phyloP scores from a whole-genome alignment of 2,888 invertebrate genomes.

The Stenodera caucasica region DNA sequence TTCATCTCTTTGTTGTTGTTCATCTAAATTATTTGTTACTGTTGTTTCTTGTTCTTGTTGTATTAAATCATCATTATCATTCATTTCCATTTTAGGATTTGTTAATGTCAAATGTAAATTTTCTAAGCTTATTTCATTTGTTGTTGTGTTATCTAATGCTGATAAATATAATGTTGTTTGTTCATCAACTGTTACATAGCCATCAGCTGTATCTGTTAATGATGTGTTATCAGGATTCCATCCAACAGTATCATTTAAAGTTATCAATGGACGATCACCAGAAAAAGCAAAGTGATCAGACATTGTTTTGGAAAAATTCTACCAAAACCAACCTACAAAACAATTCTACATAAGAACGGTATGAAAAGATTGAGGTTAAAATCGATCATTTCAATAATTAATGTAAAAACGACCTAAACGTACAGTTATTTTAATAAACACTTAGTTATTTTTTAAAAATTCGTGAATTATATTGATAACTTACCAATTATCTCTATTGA shows the following conservation, averaged over 20 bases:
- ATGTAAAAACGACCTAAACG: neutral
- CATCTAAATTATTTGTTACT: constrained; percentile 20
- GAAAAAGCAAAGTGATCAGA: constrained; percentile 18
- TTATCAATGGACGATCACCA: constrained; percentile 5
- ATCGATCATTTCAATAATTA: neutral
- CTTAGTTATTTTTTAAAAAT: neutral
- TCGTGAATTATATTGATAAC: neutral
- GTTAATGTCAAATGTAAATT: constrained; percentile 38
- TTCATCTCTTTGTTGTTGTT: constrained; percentile 17
- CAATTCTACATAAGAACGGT: neutral
- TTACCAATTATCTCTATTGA: neutral
- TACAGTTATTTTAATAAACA: no score
- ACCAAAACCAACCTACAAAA: neutral
- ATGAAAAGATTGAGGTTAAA: neutral
- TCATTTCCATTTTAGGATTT: constrained; percentile 30
- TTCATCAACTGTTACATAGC: constrained; percentile 46
- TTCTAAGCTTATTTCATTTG: constrained; percentile 41
- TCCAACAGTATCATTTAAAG: neutral
- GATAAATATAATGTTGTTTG: constrained; percentile 50
- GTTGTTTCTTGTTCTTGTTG: neutral
- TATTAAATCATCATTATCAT: constrained; percentile 22
- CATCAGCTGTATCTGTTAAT: constrained; percentile 44
- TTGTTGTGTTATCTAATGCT: constrained; percentile 40
- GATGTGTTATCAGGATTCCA: constrained; percentile 26
- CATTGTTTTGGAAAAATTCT: constrained; percentile 11